A percentile compares a stretch with the other conserved stretches of the same genome.
These are phyloP conservation scores for Trichechus manatus DNA, from an alignment of 2,113 vertebrate genomes.

Conservation along the genomic window DNA sequence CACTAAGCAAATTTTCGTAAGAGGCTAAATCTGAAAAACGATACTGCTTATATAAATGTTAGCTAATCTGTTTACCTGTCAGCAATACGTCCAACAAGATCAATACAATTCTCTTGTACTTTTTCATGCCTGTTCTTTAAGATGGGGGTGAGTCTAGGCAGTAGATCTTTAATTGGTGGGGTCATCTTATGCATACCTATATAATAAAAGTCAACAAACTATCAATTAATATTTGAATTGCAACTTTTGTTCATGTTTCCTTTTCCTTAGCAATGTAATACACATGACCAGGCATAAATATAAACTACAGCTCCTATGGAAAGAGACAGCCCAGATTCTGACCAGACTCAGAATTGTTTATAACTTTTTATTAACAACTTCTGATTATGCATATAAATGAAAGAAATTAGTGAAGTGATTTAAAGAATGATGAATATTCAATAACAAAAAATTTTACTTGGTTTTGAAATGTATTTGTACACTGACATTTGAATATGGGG, in stretches of 20 bases:
- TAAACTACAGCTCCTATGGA: conserved; percentile 70
- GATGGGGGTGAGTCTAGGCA: conserved; percentile 98
- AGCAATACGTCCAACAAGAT: conserved; percentile 98
- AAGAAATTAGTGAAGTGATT: conserved; percentile 81
- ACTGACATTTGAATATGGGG: conserved; percentile 77
- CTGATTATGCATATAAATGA: conserved; percentile 74
- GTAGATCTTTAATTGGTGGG: conserved; percentile 97
- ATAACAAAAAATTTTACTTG: conserved; percentile 73
- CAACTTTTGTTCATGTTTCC: neutral
- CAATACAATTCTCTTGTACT: conserved; percentile 99
- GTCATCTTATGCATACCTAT: conserved; percentile 99
- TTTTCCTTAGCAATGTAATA: conserved; percentile 56
- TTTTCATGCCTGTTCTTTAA: conserved; percentile 99
- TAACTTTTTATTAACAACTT: conserved; percentile 75
- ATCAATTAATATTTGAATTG: conserved; percentile 60
- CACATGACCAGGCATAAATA: conserved; percentile 54
- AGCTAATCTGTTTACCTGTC: conserved; percentile 91
- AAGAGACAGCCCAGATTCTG: conserved; percentile 73
- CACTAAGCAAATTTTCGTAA: conserved; percentile 16
- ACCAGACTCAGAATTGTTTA: conserved; percentile 60
- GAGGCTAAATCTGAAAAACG: neutral
- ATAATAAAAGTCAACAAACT: conserved; percentile 63
- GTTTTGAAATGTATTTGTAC: conserved; percentile 76
- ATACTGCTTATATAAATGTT: neutral
- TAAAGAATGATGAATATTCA: conserved; percentile 73